Evolutionary conservation across 2,888 invertebrate species (phyloP), one percentile per base, ranked within the genome.

Genomic region (Noctua pronuba): DNA sequence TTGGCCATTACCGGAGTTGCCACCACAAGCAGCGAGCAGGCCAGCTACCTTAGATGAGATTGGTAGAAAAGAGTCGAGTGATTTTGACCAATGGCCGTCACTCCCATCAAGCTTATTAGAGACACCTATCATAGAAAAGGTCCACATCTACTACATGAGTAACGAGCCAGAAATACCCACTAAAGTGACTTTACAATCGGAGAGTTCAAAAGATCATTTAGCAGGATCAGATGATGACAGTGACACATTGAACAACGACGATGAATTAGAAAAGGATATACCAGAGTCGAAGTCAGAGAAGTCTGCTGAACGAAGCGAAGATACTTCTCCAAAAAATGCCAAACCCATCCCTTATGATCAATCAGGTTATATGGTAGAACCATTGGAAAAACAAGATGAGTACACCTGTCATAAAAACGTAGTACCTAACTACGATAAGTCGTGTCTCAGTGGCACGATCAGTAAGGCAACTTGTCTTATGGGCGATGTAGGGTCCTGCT

Each of bases 31-130:
- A 79, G 92, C 91, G 1, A 88, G 93, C 0, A 94, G 94, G 88
- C 83, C 88, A 0, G 78, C 81, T 62, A 88, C 90, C 62, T 83
- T 94, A 89, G 87, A 94, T 87, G 86, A 93, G 88, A 85, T 89
- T 49, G 92, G 89, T 64, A 92, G 97, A 83, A 93, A 94, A 82
- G 94, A 93, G 86, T 97, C 97, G 21, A 98, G 98, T 92, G 98
- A 98, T 86, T 98, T 98, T 13, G 98, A 98, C 86, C 98, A 98
- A 87, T 98, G 98, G 98, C 98, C 98, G 0, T 98, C 98, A 64
- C 98, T 98, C 0, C 98, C 98, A 16, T 98, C 98, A 0, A 97
- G 97, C 80, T 96, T 98, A 35, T 96, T 98, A 76, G 98, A 98
- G 90, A 97, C 97, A 10, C 98, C 98, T 0, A 97, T 98, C 16